These are phyloP conservation scores for Drosophila parabipectinata DNA, from an alignment of 1,140 invertebrate genomes.

Conservation along the genomic window DNA sequence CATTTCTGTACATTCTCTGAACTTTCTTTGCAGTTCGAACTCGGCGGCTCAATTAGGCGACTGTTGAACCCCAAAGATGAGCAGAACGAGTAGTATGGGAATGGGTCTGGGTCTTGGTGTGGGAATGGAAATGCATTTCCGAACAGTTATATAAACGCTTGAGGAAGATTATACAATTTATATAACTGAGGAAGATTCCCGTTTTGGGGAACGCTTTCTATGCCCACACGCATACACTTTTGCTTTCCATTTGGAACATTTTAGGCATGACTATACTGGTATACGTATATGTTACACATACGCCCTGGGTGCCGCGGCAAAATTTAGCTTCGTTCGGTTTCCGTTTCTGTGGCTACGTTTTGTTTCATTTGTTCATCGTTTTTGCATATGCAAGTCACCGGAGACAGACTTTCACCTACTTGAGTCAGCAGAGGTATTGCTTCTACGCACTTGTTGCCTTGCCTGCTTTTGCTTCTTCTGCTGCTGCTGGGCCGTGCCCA, in stretches of 20 bases:
- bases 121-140: conserved; percentile 47
- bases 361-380: conserved; percentile 25
- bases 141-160: conserved; percentile 72
- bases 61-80: conserved; percentile 50
- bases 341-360: conserved; percentile 40
- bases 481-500: conserved; percentile 45
- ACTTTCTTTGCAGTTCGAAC: conserved; percentile 63
- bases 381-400: conserved; percentile 64
- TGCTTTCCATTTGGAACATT: conserved; percentile 65
- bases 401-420: conserved; percentile 76
- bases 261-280: conserved; percentile 61
- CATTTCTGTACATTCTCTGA: conserved; percentile 72
- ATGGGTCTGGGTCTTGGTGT: conserved; percentile 23
- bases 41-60: conserved; percentile 63
- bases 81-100: conserved; percentile 46
- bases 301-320: conserved; percentile 36
- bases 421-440: conserved; percentile 59
- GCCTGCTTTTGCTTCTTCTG: conserved; percentile 35
- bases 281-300: conserved; percentile 58
- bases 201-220: conserved; percentile 62
- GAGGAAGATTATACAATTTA: conserved; percentile 68
- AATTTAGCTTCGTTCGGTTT: conserved; percentile 24
- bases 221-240: conserved; percentile 52
- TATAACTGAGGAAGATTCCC: no score
- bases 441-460: conserved; percentile 68